phyloP scores from a whole-genome alignment of 2,113 vertebrate species.

The Bubo blakistoni region DNA sequence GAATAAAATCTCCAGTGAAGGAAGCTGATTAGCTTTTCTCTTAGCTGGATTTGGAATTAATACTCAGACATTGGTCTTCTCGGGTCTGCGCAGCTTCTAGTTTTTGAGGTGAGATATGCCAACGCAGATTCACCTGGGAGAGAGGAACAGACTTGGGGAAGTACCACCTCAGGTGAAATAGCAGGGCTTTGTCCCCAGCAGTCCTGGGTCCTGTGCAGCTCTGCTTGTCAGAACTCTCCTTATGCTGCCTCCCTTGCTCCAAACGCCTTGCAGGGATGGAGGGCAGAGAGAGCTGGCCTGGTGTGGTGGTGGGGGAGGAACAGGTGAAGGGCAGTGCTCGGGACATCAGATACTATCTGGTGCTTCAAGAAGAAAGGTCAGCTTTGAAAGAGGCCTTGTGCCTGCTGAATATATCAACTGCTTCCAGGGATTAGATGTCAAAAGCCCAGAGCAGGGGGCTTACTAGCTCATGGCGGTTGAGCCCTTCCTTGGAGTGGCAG shows the following conservation, averaged over 20 bases:
- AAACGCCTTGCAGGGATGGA: not conserved
- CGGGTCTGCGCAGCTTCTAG: not conserved
- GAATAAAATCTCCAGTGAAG: not conserved
- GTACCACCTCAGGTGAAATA: not conserved
- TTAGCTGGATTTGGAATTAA: not conserved
- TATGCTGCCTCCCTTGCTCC: fast-evolving
- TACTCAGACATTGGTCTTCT: not conserved
- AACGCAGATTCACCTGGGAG: not conserved
- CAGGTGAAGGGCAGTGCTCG: fast-evolving
- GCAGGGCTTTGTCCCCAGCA: not conserved
- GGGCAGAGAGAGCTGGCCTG: not conserved
- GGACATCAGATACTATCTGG: not conserved
- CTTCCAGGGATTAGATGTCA: not conserved
- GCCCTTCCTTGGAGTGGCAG: not conserved
- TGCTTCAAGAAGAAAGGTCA: not conserved
- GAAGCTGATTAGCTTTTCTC: not conserved
- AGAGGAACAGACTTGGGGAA: not conserved
- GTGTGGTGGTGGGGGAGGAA: not conserved
- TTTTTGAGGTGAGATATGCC: not conserved
- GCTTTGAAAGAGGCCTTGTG: not conserved
- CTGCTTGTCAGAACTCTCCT: not conserved
- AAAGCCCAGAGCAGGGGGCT: not conserved
- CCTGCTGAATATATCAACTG: not conserved
- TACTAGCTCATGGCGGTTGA: not conserved
- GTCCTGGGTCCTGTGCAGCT: not conserved